phyloP scores from a whole-genome alignment of 2,113 vertebrate genomes.

The Megaceryle maxima region DNA sequence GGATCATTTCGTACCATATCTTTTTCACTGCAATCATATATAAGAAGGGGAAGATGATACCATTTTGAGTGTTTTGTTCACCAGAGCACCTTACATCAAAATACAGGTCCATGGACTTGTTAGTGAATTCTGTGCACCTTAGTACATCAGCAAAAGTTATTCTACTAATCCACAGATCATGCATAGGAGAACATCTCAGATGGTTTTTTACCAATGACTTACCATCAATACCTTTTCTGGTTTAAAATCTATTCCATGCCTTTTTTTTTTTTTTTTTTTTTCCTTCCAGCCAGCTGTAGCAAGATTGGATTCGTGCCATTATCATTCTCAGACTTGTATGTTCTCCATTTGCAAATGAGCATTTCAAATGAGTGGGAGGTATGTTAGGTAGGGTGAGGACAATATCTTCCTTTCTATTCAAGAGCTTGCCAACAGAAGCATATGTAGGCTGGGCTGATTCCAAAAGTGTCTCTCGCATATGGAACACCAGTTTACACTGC shows the following conservation, averaged over 20 bases:
- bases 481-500: conserved; percentile 18
- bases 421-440: conserved; percentile 67
- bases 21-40: not conserved
- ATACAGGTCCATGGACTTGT: not conserved
- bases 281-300: not conserved
- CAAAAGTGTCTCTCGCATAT: conserved; percentile 57
- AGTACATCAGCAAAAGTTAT: not conserved
- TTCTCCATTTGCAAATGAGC: conserved; percentile 46
- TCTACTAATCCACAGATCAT: not conserved
- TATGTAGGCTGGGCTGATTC: conserved; percentile 48
- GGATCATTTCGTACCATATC: not conserved
- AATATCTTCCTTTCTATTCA: conserved; percentile 57
- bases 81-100: not conserved
- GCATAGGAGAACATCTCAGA: not conserved
- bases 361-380: conserved; percentile 62
- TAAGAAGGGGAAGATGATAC: not conserved
- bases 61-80: not conserved
- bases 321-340: not conserved
- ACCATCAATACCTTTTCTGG: not conserved
- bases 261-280: not conserved
- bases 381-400: conserved; percentile 62
- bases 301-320: not conserved
- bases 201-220: not conserved
- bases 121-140: not conserved
- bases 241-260: not conserved